Conservation (phyloP, 2,888 invertebrate species). For the Xylota segnis region DNA sequence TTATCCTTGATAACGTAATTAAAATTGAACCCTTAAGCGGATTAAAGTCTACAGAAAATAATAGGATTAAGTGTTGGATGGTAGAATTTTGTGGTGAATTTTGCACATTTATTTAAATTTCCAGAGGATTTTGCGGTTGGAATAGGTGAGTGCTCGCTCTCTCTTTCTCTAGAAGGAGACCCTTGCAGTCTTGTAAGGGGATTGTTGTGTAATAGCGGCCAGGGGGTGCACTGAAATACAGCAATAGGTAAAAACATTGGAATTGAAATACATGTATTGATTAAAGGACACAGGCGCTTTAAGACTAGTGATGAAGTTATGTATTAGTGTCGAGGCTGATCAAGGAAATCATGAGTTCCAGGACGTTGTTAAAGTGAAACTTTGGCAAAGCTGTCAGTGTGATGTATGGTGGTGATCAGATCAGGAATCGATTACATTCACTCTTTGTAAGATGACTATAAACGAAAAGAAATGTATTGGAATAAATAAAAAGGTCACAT, state of each 20-base stretch:
- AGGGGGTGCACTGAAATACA: neutral
- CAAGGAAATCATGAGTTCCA: too few species aligned
- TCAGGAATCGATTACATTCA: too few species aligned
- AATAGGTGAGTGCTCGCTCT: slow-evolving; percentile 13
- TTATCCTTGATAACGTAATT: slow-evolving; percentile 71
- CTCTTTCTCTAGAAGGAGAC: neutral
- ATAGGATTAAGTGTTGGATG: slow-evolving; percentile 63
- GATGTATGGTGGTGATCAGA: too few species aligned
- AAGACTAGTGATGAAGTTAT: too few species aligned
- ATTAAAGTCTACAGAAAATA: slow-evolving; percentile 69
- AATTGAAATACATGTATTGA: neutral
- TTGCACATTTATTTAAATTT: slow-evolving; percentile 38
- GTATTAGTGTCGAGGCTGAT: too few species aligned
- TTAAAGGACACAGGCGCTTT: neutral
- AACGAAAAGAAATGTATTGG: too few species aligned
- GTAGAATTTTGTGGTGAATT: slow-evolving; percentile 50
- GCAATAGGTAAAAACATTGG: neutral
- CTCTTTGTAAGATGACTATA: too few species aligned
- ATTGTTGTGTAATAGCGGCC: neutral
- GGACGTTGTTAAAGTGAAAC: too few species aligned
- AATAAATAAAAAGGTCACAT: too few species aligned
- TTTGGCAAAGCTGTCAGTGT: too few species aligned
- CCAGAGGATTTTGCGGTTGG: slow-evolving; percentile 22
- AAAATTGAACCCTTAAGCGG: slow-evolving; percentile 72
- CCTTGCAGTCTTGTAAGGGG: neutral